Evolutionary conservation across 2,888 invertebrate genomes (phyloP), one percentile per base, ranked within the genome.

Genomic region (Flabesymbios commensalis): DNA sequence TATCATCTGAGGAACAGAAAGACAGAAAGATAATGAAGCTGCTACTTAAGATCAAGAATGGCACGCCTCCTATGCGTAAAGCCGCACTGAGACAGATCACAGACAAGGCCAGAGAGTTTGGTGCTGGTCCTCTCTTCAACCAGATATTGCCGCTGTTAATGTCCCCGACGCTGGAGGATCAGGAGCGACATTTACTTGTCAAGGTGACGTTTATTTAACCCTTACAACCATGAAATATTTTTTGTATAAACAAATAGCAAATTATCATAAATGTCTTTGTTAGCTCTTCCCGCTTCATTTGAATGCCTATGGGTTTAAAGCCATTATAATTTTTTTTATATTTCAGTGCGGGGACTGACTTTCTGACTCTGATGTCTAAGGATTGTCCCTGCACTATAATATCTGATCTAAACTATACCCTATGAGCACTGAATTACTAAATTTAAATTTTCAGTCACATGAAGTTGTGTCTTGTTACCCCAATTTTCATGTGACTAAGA

Each of bases 11-110:
- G 76, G 99, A 99, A 81, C 91, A 94, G 71, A 98, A 97, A 80
- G 99, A 99, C 83, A 86, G 99, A 47, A 98, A 98, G 85, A 99
- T 99, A 53, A 99, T 99, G 99, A 97, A 96, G 79, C 86, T 99
- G 10, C 83, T 99, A 72, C 85, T 99, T 59, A 99, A 99, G 83
- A 99, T 99, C 64, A 99, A 99, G 86, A 99, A 99, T 78, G 99
- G 99, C 26, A 98, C 99, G 0, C 99, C 99, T 17, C 99, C 98
- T 0, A 98, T 99, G 97, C 65, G 67, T 7, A 59, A 80, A 78
- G 78, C 97, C 0, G 97, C 98, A 0, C 84, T 98, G 32, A 87
- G 98, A 62, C 97, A 98, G 83, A 98, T 99, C 70, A 99, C 99
- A 0, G 98, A 99, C 82, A 99, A 99, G 75, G 97, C 99, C 0